Conservation (phyloP, 2,888 invertebrate genomes). For the Amblyjoppa fuscipennis region DNA sequence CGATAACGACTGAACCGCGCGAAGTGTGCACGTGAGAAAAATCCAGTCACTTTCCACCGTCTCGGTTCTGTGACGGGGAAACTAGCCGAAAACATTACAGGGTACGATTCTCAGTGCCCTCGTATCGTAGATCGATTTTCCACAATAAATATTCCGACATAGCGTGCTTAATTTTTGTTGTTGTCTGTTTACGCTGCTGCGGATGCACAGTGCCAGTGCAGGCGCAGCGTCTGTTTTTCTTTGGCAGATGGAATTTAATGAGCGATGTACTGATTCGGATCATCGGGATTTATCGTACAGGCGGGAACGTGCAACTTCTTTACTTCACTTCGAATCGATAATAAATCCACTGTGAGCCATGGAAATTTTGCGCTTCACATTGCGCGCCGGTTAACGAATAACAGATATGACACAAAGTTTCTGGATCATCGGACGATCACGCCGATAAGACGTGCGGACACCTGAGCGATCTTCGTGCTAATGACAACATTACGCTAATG, state of each 20-base stretch:
- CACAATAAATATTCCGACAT: neutral
- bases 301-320: neutral
- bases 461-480: conserved; percentile 15
- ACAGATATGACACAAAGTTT: neutral
- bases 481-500: conserved; percentile 1
- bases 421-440: conserved; percentile 16
- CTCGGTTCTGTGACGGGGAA: no score
- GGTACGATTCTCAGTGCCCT: no score
- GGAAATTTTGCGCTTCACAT: conserved; percentile 47
- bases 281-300: neutral
- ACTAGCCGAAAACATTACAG: no score
- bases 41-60: neutral
- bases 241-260: neutral
- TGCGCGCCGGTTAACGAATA: conserved; percentile 17
- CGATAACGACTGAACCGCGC: neutral
- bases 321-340: conserved; percentile 17
- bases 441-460: conserved; percentile 15
- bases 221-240: neutral
- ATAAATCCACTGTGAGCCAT: conserved; percentile 14
- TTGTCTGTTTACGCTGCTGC: no score
- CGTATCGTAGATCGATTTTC: neutral
- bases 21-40: neutral
- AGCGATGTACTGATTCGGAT: neutral
- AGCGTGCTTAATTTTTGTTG: neutral
- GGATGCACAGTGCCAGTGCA: neutral